Evolutionary conservation across 2,888 invertebrate species (phyloP), one percentile per base, ranked within the genome.

Genomic region (Synergus laeviventris): DNA sequence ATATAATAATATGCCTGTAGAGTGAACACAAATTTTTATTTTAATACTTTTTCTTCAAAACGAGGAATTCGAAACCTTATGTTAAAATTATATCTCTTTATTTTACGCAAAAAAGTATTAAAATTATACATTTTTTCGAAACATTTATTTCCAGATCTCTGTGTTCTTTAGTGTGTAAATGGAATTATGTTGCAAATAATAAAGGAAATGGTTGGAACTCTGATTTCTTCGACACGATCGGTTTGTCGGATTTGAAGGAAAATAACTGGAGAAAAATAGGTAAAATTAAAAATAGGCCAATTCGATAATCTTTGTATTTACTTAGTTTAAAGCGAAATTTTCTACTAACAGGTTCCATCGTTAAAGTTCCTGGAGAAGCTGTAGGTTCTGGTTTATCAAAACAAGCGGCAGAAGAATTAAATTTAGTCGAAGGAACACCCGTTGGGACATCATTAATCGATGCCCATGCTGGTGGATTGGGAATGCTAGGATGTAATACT

Each of bases 381-480:
- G 94, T 96, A 86, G 96, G 95, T 3, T 86, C 88, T 0, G 94
- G 95, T 45, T 88, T 97, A 42, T 93, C 93, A 12, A 83, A 88
- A 54, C 90, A 92, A 80, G 94, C 95, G 56, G 97, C 98, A 1
- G 83, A 87, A 36, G 93, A 94, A 83, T 90, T 98, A 75, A 95
- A 96, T 2, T 92, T 99, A 11, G 84, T 91, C 16, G 91, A 93
- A 9, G 94, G 95, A 12, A 97, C 95, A 21, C 94, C 96, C 9
- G 97, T 99, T 1, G 97, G 96, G 7, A 94, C 97, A 16, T 97
- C 98, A 0, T 93, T 98, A 79, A 98, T 99, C 83, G 99, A 99
- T 92, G 99, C 99, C 0, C 98, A 99, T 92, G 97, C 98, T 74
- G 99, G 98, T 36, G 97, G 96, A 1, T 91, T 99, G 78, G 98